Conservation (phyloP, 1,140 invertebrate genomes). For the Coptotermes formosanus region DNA sequence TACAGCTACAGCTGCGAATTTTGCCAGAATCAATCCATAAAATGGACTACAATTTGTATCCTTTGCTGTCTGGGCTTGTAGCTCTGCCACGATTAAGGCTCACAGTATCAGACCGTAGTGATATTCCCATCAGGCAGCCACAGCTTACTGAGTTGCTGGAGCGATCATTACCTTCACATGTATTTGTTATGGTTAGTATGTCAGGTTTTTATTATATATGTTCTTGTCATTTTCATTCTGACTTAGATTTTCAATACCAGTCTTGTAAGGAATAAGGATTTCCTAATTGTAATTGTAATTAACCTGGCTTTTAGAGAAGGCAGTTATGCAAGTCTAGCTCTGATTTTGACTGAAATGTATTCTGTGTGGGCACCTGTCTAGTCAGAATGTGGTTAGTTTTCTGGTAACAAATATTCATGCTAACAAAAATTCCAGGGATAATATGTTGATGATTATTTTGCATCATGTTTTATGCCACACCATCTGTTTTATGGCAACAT, state of each 20-base stretch:
- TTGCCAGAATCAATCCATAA: conserved; percentile 60
- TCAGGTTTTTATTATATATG: background rate
- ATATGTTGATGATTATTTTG: too few species aligned
- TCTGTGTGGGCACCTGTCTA: too few species aligned
- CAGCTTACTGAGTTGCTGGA: conserved; percentile 54
- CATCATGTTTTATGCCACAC: too few species aligned
- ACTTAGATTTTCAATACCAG: background rate
- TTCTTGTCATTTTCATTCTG: background rate
- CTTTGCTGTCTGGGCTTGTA: conserved; percentile 67
- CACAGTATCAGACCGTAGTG: conserved; percentile 50
- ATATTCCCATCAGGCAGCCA: conserved; percentile 44
- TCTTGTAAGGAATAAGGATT: background rate
- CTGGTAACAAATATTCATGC: too few species aligned
- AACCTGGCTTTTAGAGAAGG: background rate
- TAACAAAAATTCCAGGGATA: too few species aligned
- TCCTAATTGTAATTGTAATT: background rate
- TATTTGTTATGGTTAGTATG: conserved; percentile 58
- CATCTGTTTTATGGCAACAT: too few species aligned
- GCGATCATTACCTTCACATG: conserved; percentile 56
- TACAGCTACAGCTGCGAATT: conserved; percentile 62
- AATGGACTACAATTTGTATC: conserved; percentile 71
- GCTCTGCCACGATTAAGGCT: conserved; percentile 65
- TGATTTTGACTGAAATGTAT: too few species aligned
- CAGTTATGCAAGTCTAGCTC: too few species aligned
- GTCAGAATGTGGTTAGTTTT: too few species aligned